Conservation (phyloP, 2,797 vertebrate species). For the Parauchenoglanis ngamensis region DNA sequence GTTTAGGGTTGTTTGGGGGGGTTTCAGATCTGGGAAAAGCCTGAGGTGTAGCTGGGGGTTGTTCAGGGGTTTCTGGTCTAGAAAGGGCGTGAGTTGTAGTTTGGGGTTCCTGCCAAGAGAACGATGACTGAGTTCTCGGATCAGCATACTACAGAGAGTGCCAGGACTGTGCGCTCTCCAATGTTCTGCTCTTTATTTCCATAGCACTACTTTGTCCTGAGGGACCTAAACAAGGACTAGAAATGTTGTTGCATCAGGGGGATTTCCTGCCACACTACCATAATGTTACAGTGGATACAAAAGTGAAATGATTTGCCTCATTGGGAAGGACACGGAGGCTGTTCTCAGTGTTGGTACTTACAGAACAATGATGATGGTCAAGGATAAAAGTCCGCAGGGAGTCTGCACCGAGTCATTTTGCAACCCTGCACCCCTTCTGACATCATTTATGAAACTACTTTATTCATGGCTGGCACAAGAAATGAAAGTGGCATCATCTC, state of each 20-base stretch:
- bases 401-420: not conserved
- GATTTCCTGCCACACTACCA: not conserved
- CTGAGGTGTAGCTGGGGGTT: not conserved
- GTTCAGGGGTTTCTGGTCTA: not conserved
- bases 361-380: not conserved
- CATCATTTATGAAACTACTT: constrained; percentile 1
- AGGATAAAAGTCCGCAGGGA: not conserved
- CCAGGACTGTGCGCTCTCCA: not conserved
- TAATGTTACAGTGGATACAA: not conserved
- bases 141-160: not conserved
- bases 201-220: not conserved
- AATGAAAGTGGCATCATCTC: not conserved
- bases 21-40: not conserved
- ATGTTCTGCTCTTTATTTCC: not conserved
- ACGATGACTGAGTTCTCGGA: not conserved
- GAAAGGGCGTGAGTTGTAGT: not conserved
- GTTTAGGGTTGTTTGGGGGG: not conserved
- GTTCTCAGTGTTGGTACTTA: not conserved
- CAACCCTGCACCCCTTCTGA: not conserved
- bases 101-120: not conserved
- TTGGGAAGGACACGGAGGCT: not conserved
- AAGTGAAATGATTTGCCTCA: not conserved
- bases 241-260: not conserved
- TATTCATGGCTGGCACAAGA: not conserved
- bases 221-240: constrained; percentile 7